Base-by-base conservation (phyloP, 2,888 invertebrate genomes). In the Lycia hirtaria region DNA sequence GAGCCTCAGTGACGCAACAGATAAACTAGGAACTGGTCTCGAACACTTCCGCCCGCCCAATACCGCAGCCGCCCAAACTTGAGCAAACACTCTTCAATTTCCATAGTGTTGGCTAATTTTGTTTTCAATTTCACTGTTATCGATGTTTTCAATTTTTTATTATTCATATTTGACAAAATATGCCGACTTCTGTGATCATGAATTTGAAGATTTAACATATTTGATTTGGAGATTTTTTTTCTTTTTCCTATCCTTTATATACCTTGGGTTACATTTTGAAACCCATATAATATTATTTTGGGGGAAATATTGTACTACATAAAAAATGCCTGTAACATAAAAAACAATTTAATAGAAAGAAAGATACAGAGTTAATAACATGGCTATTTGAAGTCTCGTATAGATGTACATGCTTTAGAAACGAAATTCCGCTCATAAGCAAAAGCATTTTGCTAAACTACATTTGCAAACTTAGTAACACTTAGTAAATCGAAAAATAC, bases 401-500 rank as follows among this genome's bases (percentile, higher is more conserved):
- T 26, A 52, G 20, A 52, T 26, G 12, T 45, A 43, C 37, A 17
- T 50, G 35, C 26, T 43, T 45, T 81, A 77, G 64, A 66, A 70
- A 69, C 74, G 72, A 82, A 87, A 85, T 83, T 80, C 80, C 84
- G 82, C 83, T 85, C 72, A 71, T 71, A 68, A 76, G 69, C 81
- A 79, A 78, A 87, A 86, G 77, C 82, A 76, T 78, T n/a, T 78
- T 70, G 69, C 78, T 76, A 81, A 87, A 89, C 87, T 86, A 83
- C 83, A 84, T 87, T 88, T 80, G 74, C 81, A 69, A 87, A 90
- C 83, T 88, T 85, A 81, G 83, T 88, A 88, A 88, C 88, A 83
- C 81, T n/a, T n/a, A 80, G 81, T 76, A 88, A 89, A 90, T 90
- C 88, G 88, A 90, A 91, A 57, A 89, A 89, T 88, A 87, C 78